Base-by-base conservation (phyloP, 2,113 vertebrate genomes). In the Halichoerus grypus region DNA sequence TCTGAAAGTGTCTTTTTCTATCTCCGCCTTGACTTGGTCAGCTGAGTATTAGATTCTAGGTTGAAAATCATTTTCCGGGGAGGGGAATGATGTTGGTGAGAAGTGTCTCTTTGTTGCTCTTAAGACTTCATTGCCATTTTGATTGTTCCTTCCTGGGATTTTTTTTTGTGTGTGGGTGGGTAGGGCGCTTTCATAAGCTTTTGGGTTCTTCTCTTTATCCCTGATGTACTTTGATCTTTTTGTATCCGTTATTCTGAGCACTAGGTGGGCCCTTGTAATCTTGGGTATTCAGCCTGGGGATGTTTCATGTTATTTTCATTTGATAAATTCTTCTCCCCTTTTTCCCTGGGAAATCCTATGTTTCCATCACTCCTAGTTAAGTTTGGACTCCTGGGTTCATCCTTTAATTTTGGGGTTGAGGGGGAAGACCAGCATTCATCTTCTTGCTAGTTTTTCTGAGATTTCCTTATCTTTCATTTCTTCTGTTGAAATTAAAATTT, bases 251-350 rank as follows among this genome's bases (percentile, higher is more conserved):
- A 11, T 76, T 72, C 21, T 74, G 33, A 61, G 61, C 19, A 26
- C 63, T 61, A 13, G 3, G 46, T 69, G 16, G 36, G 31, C 21
- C 26, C 9, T 39, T 63, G 28, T 21, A 53, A 1, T 77, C 81
- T 91, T 59, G 67, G n/a, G 4, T 71, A 24, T 61, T 83, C 7
- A 74, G 3, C 46, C 69, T 55, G n/a, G 49, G 16, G n/a, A 24
- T 31, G 79, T 87, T 69, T 97, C 67, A 39, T 49, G 57, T 16
- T 22, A 71, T 92, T 90, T 18, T 53, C 49, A 49, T 95, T 91
- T 91, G 65, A n/a, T 72, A 3, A 84, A 80, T 82, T 57, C 24
- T 55, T 16, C 22, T 36, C 31, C 19, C 1, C 28, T 22, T 7
- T 9, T 19, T 39, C 7, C 7, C 10, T 33, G 31, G 63, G 63